Conservation (phyloP, 2,113 vertebrate species). For the Mustela nigripes region DNA sequence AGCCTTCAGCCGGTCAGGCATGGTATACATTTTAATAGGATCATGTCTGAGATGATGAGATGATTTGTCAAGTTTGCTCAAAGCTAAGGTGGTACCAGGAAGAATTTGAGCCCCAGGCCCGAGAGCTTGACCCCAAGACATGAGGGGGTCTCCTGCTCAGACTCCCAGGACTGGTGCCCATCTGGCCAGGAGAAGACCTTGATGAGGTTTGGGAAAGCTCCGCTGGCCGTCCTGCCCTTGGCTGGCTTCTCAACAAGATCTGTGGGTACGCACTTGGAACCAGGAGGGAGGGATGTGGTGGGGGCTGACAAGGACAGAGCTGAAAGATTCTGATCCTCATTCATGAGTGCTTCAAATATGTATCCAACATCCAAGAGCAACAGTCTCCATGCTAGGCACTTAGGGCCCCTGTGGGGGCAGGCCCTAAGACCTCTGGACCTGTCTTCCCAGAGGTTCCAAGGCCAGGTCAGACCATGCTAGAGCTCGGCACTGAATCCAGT, state of each 20-base stretch:
- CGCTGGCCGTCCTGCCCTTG: accelerated
- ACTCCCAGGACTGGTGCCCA: accelerated
- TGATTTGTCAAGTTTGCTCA: not conserved
- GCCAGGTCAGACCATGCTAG: accelerated
- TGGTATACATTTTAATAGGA: not conserved
- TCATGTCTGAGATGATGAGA: not conserved
- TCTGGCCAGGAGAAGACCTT: not conserved
- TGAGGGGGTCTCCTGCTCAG: accelerated
- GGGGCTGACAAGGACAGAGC: not conserved
- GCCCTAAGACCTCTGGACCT: accelerated
- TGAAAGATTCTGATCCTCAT: not conserved
- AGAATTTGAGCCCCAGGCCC: not conserved
- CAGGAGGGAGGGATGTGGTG: not conserved
- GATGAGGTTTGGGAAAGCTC: accelerated
- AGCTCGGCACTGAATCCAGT: accelerated
- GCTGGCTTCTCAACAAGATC: accelerated
- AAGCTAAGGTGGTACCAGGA: accelerated
- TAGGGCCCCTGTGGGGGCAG: accelerated
- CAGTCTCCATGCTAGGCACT: accelerated
- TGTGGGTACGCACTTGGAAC: accelerated
- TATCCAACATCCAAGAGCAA: not conserved
- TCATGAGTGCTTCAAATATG: not conserved
- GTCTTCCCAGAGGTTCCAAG: not conserved
- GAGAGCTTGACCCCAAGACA: not conserved
- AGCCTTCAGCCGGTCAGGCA: not conserved